These are phyloP conservation scores for Mayetiola destructor DNA, from an alignment of 2,888 invertebrate species.

Conservation along the genomic window DNA sequence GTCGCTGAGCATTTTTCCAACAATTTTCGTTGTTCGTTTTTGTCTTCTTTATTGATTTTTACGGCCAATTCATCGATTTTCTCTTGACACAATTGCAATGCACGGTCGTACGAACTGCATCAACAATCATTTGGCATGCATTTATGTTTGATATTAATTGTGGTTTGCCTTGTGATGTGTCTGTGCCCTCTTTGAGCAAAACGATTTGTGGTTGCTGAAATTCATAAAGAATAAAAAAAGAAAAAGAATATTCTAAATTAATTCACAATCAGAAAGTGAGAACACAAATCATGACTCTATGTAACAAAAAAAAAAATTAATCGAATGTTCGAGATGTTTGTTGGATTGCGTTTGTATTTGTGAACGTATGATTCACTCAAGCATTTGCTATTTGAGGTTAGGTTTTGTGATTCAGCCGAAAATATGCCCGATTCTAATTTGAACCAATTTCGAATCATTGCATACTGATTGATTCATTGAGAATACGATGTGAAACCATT, in stretches of 20 bases:
- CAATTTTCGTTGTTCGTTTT: constrained; percentile 32
- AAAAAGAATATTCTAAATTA: not conserved
- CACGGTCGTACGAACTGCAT: constrained; percentile 91
- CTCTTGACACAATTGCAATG: constrained; percentile 65
- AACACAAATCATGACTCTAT: too few relatives aligned
- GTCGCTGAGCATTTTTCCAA: constrained; percentile 88
- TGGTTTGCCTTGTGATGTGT: constrained; percentile 86
- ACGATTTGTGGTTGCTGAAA: constrained; percentile 91
- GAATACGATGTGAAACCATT: not conserved
- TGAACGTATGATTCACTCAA: not conserved
- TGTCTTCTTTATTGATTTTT: constrained; percentile 53
- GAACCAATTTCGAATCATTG: not conserved
- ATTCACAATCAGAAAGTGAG: not conserved
- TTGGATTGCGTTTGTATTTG: too few relatives aligned
- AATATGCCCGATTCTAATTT: too few relatives aligned
- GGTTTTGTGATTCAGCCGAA: not conserved
- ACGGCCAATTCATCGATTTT: constrained; percentile 74
- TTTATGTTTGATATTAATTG: constrained; percentile 95
- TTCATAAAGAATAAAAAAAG: not conserved
- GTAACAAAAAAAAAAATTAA: too few relatives aligned
- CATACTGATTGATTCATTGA: not conserved
- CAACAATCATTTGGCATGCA: constrained; percentile 89
- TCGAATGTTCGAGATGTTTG: too few relatives aligned
- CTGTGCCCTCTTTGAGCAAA: constrained; percentile 94
- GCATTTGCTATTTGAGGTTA: not conserved